These are phyloP conservation scores for Egretta garzetta DNA, from an alignment of 2,113 vertebrate species.

Conservation along the genomic window DNA sequence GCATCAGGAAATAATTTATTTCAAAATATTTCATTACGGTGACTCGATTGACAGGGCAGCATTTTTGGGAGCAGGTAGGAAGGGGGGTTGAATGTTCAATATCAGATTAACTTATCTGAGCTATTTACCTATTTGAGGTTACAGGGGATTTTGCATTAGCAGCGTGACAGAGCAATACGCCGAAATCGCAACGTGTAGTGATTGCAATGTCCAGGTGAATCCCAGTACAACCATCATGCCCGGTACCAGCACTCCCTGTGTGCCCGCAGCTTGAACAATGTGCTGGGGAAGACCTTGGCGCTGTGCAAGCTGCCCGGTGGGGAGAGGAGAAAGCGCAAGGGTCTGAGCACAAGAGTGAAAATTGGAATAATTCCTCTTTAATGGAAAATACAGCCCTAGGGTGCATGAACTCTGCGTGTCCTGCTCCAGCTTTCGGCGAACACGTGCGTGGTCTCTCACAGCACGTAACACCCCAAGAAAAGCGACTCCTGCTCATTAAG, in stretches of 20 bases:
- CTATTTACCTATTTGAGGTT: rapidly evolving
- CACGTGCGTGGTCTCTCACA: rapidly evolving
- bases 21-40: not conserved
- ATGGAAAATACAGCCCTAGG: not conserved
- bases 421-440: not conserved
- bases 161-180: no score
- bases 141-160: not conserved
- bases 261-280: no score
- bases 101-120: not conserved
- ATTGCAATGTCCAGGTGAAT: not conserved
- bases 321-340: not conserved
- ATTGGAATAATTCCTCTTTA: not conserved
- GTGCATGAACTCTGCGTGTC: rapidly evolving
- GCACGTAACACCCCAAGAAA: rapidly evolving
- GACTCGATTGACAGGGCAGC: rapidly evolving
- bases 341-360: not conserved
- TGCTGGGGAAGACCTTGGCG: not conserved
- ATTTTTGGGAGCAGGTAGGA: not conserved
- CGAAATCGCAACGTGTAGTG: not conserved
- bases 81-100: not conserved
- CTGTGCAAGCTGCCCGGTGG: not conserved
- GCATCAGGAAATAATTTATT: not conserved
- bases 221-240: not conserved
- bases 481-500: not conserved
- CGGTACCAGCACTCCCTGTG: not conserved